Evolutionary conservation across 2,797 vertebrate species (phyloP).

Genomic region (Huso huso): DNA sequence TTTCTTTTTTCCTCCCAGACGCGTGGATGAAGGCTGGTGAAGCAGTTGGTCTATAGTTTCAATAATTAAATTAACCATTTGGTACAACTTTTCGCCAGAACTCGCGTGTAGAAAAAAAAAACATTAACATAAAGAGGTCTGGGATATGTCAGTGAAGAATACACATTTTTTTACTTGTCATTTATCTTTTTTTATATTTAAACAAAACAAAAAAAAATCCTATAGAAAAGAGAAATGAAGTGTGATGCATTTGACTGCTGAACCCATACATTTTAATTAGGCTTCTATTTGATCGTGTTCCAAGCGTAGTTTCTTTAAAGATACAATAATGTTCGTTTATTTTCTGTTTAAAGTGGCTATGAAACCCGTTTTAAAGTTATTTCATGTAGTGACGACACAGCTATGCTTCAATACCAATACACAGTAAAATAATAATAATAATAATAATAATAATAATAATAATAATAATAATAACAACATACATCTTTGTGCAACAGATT

Average conservation of each 20-base stretch:
- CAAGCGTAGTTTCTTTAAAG: background rate
- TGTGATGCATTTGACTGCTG: conserved; percentile 37
- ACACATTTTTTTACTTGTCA: conserved; percentile 40
- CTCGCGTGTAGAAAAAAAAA: conserved; percentile 84
- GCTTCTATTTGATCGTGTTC: background rate
- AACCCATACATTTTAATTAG: conserved; percentile 22
- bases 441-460: too few relatives aligned
- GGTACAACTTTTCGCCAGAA: conserved; percentile 84
- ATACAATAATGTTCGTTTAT: conserved; percentile 2
- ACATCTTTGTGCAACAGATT: background rate
- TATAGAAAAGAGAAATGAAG: conserved; percentile 48
- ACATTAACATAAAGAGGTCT: conserved; percentile 67
- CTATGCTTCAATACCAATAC: too few relatives aligned
- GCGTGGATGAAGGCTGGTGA: conserved; percentile 93
- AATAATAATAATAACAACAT: too few relatives aligned
- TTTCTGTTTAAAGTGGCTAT: too few relatives aligned
- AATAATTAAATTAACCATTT: conserved; percentile 98
- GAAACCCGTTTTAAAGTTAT: too few relatives aligned
- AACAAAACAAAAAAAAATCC: conserved; percentile 44
- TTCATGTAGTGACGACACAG: too few relatives aligned
- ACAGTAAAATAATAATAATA: too few relatives aligned
- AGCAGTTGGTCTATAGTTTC: conserved; percentile 92
- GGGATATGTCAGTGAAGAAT: conserved; percentile 61
- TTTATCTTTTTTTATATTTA: conserved; percentile 57
- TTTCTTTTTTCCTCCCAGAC: conserved; percentile 82